Evolutionary conservation across 1,140 invertebrate genomes (phyloP), one percentile per base, ranked within the genome.

Genomic region (Sycobia sp.): DNA sequence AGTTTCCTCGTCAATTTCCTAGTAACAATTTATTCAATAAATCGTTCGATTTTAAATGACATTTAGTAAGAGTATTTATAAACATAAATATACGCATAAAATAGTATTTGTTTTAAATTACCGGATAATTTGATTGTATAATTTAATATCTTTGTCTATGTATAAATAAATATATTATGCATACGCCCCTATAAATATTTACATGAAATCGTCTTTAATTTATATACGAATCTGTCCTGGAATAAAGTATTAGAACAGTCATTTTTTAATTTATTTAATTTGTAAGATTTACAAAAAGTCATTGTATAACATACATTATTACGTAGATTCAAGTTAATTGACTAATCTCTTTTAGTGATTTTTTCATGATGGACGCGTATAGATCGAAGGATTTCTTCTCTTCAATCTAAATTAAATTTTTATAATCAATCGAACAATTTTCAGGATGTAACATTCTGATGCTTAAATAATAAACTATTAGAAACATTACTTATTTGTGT

Each of bases 311-410:
- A 25, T 13, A 8, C 22, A 13, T 7, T 36, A 25, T n/a, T 18
- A 44, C 56, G 22, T 36, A n/a, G 16, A 49, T 58, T 58, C 27
- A 18, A 44, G 1, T 47, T 47, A 27, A 46, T 46, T 57, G 41
- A 56, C 41, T 56, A 55, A 55, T 39, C 9, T 3, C 50, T 38
- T 38, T 16, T 8, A 23, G 50, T 14, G n/a, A 39, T 39, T 38
- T 14, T 4, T 36, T 23, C 14, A 41, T 54, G 20, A 41, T 16
- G 3, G 1, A 47, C 22, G 13, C 23, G 14, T 14, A 8, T 54
- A n/a, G 44, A n/a, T 36, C 18, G 36, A 41, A 41, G 14, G 27
- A 27, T 54, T 53, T 39, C 41, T 54, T 54, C 16, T 25, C 7
- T 41, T 41, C 7, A 18, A 54, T 16, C 36, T 25, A 54, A 4